phyloP scores from a whole-genome alignment of 2,113 vertebrate genomes.

The Dendropsophus ebraccatus region DNA sequence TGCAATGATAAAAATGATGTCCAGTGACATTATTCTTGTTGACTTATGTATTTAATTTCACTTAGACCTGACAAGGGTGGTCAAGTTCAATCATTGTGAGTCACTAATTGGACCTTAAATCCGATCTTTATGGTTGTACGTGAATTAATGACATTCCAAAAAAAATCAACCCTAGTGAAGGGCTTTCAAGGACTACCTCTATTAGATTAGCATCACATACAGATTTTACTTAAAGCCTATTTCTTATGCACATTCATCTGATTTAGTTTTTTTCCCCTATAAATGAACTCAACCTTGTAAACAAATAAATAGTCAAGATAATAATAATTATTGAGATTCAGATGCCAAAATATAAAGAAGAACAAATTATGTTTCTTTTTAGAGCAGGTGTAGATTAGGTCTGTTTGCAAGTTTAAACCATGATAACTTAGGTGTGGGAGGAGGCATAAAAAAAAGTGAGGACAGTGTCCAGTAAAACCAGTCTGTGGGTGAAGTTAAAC shows the following conservation, averaged over 20 bases:
- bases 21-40: constrained; percentile 44
- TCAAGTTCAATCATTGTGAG: constrained; percentile 50
- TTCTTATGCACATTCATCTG: neutral
- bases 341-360: no score
- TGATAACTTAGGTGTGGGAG: no score
- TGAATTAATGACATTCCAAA: constrained; percentile 40
- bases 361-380: no score
- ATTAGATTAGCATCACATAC: neutral
- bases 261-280: neutral
- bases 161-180: constrained; percentile 23
- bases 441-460: no score
- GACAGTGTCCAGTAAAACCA: no score
- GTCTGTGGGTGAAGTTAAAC: no score
- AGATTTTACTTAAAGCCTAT: neutral
- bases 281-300: neutral
- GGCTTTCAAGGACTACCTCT: constrained; percentile 41
- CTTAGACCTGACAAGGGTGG: constrained; percentile 47
- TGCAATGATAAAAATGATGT: constrained; percentile 32
- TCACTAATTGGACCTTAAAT: constrained; percentile 45
- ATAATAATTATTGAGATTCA: no score
- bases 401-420: no score
- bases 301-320: neutral
- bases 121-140: constrained; percentile 30
- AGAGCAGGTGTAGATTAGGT: no score
- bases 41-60: constrained; percentile 45